phyloP scores from a whole-genome alignment of 2,113 vertebrate species.

The Sturnus vulgaris region DNA sequence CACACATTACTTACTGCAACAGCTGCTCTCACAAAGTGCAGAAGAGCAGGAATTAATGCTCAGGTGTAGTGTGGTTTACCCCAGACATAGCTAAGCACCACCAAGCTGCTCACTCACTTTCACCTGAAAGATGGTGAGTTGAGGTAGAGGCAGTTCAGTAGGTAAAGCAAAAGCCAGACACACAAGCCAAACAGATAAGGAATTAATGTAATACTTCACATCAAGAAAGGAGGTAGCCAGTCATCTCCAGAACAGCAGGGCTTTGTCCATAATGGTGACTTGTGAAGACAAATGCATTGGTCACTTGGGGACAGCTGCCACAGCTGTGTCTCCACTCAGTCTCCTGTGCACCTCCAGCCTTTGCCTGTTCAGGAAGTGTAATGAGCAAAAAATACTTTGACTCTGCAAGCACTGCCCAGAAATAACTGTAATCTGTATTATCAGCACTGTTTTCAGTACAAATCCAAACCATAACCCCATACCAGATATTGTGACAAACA shows the following conservation, averaged over 20 bases:
- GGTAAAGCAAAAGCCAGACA: background rate
- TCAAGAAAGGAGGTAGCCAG: background rate
- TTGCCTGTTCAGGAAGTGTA: accelerated
- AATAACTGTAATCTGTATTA: background rate
- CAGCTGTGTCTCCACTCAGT: background rate
- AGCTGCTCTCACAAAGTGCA: background rate
- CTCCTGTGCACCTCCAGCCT: background rate
- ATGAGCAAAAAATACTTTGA: background rate
- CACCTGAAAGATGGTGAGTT: background rate
- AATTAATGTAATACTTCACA: background rate
- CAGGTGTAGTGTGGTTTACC: background rate
- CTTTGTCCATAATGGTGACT: accelerated
- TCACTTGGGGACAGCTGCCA: background rate
- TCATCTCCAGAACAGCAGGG: background rate
- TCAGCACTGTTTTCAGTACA: background rate
- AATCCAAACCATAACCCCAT: background rate
- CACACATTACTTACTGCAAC: background rate
- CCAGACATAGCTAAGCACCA: background rate
- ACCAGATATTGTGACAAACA: background rate
- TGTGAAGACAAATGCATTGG: background rate
- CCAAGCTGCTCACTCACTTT: background rate
- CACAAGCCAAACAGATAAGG: background rate
- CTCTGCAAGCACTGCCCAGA: background rate
- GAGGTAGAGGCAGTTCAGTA: background rate
- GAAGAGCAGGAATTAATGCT: background rate